Percentiles rank a stretch among this genome's conserved stretches.
phyloP scores from a whole-genome alignment of 2,888 invertebrate species.

The Leptothorax acervorum region DNA sequence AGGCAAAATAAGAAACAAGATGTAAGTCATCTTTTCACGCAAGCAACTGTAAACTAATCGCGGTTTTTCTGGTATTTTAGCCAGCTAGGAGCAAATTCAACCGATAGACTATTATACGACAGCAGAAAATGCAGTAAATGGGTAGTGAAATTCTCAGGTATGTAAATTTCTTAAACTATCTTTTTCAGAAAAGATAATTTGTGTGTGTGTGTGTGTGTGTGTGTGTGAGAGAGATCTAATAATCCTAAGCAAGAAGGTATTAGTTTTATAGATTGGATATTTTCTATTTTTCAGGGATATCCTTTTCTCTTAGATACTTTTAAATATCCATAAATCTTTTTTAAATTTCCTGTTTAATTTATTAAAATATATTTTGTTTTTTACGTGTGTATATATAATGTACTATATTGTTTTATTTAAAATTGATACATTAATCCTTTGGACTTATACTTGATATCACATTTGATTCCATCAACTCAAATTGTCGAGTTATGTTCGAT shows the following conservation, averaged over 20 bases:
- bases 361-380: not conserved
- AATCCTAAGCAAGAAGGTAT: not conserved
- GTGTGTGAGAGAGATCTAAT: no score
- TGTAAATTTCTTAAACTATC: not conserved
- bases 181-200: not conserved
- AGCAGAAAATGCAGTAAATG: not conserved
- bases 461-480: no score
- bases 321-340: not conserved
- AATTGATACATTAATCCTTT: not conserved
- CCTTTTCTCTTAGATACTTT: not conserved
- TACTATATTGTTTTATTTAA: not conserved
- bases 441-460: no score
- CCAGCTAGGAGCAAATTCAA: not conserved
- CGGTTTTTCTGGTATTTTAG: slow-evolving; percentile 8
- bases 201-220: not conserved
- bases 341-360: not conserved
- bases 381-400: not conserved
- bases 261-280: not conserved
- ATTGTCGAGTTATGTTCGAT: no score
- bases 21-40: not conserved
- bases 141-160: not conserved
- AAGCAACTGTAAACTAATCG: slow-evolving; percentile 30
- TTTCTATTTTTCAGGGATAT: not conserved
- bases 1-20: not conserved
- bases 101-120: not conserved